phyloP scores from a whole-genome alignment of 2,888 invertebrate species.

The Megastigmus dorsalis region DNA sequence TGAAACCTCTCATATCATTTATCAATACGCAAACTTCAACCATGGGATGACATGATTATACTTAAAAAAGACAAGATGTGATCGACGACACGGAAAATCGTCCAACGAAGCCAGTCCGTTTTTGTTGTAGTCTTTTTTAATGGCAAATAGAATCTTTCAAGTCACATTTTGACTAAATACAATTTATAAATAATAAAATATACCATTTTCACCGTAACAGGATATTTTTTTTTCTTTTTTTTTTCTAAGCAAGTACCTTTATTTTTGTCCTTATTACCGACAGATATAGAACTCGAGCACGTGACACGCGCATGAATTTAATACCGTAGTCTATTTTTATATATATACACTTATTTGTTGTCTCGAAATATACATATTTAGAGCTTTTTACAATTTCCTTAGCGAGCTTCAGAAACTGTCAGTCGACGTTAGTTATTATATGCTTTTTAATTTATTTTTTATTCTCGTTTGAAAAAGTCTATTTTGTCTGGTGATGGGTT shows the following conservation, averaged over 20 bases:
- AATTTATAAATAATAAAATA: conserved; percentile 68
- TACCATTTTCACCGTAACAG: conserved; percentile 63
- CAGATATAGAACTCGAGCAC: conserved; percentile 57
- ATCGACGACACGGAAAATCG: conserved; percentile 43
- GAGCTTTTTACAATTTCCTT: conserved; percentile 58
- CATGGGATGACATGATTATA: conserved; percentile 29
- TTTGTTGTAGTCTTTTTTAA: conserved; percentile 62
- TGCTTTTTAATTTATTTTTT: conserved; percentile 1
- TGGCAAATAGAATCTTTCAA: conserved; percentile 65
- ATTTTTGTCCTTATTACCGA: conserved; percentile 56
- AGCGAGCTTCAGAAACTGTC: conserved; percentile 60
- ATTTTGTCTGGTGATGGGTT: conserved; percentile 33
- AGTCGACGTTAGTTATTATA: conserved; percentile 54
- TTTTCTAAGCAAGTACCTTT: conserved; percentile 56
- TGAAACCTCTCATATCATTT: conserved; percentile 1
- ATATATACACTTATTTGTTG: conserved; percentile 56
- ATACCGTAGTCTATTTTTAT: conserved; percentile 55
- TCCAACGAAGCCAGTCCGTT: conserved; percentile 61
- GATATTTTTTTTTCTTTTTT: conserved; percentile 54
- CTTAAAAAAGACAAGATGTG: conserved; percentile 32
- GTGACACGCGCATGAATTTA: conserved; percentile 49
- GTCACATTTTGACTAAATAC: conserved; percentile 55
- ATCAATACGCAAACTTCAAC: conserved; percentile 38
- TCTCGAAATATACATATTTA: conserved; percentile 59
- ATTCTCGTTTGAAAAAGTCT: conserved; percentile 27